Evolutionary conservation across 1,140 invertebrate genomes (phyloP).

Genomic region (Heliconius himera): DNA sequence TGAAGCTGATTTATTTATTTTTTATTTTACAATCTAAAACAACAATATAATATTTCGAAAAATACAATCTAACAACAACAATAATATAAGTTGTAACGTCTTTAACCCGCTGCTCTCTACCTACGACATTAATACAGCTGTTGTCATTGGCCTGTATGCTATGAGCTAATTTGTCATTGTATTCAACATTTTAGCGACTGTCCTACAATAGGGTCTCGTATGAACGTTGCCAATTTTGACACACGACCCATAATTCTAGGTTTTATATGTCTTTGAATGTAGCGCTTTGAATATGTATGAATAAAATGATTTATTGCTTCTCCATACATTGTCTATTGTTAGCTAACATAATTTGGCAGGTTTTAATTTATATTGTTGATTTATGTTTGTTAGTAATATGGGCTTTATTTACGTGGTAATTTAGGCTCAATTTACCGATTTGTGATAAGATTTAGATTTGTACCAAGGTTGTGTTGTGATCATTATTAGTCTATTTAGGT

Average conservation of each 20-base stretch:
- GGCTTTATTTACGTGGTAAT: not conserved
- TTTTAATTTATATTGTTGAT: not conserved
- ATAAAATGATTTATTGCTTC: slow-evolving; percentile 26
- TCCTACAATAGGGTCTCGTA: slow-evolving; percentile 20
- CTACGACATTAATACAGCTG: slow-evolving; percentile 36
- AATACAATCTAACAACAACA: not conserved
- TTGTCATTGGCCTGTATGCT: slow-evolving; percentile 41
- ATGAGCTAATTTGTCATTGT: slow-evolving; percentile 50
- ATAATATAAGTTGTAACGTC: not conserved
- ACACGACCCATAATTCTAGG: slow-evolving; percentile 21
- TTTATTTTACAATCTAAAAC: no score
- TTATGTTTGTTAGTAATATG: not conserved
- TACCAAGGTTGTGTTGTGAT: slow-evolving; percentile 22
- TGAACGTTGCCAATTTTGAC: slow-evolving; percentile 28
- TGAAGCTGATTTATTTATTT: no score
- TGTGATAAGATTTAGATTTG: not conserved
- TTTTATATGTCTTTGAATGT: slow-evolving; percentile 32
- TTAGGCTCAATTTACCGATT: not conserved
- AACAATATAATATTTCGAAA: no score
- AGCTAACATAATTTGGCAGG: slow-evolving; percentile 14
- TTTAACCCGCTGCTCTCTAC: not conserved
- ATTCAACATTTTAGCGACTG: slow-evolving; percentile 43
- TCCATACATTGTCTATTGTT: slow-evolving; percentile 34
- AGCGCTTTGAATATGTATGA: not conserved
- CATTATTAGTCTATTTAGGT: slow-evolving; percentile 28